A percentile compares a stretch with the other conserved stretches of the same genome.
Conservation (phyloP, 2,888 invertebrate genomes). For the Phasia obesa region DNA sequence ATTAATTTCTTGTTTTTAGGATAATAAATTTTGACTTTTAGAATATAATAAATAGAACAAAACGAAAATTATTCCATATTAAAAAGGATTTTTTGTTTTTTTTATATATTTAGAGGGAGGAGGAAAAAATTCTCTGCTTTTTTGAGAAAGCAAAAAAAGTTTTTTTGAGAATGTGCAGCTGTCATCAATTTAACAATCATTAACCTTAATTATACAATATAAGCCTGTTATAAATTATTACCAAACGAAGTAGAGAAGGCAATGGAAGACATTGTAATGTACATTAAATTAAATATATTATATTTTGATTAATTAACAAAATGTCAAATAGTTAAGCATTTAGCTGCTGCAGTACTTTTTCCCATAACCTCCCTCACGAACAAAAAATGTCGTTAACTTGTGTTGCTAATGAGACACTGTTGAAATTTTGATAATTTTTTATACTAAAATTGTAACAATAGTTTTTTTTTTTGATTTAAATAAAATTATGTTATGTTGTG, state of each 20-base stretch:
- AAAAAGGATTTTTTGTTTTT: constrained; percentile 11
- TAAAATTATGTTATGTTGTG: too few relatives aligned
- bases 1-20: not conserved
- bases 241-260: constrained; percentile 2
- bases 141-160: too few relatives aligned
- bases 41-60: not conserved
- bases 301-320: constrained; percentile 60
- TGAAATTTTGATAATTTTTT: too few relatives aligned
- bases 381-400: not conserved
- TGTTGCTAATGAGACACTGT: not conserved
- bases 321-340: constrained; percentile 47
- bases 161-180: constrained; percentile 59
- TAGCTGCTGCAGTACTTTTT: constrained; percentile 42
- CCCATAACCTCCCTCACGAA: not conserved
- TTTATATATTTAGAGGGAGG: too few relatives aligned
- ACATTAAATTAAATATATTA: constrained; percentile 12
- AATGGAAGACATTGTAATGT: not conserved
- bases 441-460: too few relatives aligned
- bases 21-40: constrained; percentile 17
- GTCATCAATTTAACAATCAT: constrained; percentile 62
- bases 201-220: constrained; percentile 38
- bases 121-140: too few relatives aligned
- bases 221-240: constrained; percentile 56
- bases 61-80: constrained; percentile 16
- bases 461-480: too few relatives aligned